A percentile compares a stretch with the other conserved stretches of the same genome.
phyloP scores from a whole-genome alignment of 1,140 invertebrate species.

The Hydropsyche tenuis region DNA sequence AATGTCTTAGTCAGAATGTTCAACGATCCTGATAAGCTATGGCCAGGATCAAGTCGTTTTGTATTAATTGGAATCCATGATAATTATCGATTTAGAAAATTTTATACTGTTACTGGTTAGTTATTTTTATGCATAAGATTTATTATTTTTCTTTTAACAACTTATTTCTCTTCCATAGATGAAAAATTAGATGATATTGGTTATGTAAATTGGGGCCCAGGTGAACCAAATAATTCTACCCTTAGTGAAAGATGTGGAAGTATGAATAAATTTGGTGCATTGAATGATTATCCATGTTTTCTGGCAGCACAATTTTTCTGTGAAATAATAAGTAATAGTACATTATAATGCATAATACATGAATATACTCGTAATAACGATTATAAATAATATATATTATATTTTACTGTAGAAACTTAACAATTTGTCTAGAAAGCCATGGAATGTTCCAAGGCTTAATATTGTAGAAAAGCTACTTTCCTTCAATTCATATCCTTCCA shows the following conservation, averaged over 20 bases:
- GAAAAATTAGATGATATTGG: conserved; percentile 4
- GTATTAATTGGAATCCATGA: conserved; percentile 22
- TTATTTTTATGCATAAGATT: too few relatives aligned
- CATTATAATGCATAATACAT: too few relatives aligned
- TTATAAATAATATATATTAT: too few relatives aligned
- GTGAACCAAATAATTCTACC: conserved; percentile 38
- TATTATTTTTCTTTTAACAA: too few relatives aligned
- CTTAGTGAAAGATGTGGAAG: conserved; percentile 42
- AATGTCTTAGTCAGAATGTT: conserved; percentile 1
- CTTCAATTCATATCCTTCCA: too few relatives aligned
- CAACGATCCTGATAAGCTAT: background rate
- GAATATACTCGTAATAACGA: too few relatives aligned
- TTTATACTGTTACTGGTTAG: background rate
- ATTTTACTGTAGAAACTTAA: too few relatives aligned
- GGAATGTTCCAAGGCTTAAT: too few relatives aligned
- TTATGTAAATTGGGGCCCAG: conserved; percentile 35
- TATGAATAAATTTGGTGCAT: conserved; percentile 23
- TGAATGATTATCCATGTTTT: conserved; percentile 40
- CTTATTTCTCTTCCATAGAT: too few relatives aligned
- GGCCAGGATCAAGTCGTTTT: background rate
- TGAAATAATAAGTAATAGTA: too few relatives aligned
- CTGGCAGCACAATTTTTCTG: conserved; percentile 30
- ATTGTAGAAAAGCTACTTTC: too few relatives aligned
- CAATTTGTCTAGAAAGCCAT: too few relatives aligned
- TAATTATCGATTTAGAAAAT: background rate